Evolutionary conservation across 2,888 invertebrate species (phyloP).

Genomic region (Matsumyia berberina): DNA sequence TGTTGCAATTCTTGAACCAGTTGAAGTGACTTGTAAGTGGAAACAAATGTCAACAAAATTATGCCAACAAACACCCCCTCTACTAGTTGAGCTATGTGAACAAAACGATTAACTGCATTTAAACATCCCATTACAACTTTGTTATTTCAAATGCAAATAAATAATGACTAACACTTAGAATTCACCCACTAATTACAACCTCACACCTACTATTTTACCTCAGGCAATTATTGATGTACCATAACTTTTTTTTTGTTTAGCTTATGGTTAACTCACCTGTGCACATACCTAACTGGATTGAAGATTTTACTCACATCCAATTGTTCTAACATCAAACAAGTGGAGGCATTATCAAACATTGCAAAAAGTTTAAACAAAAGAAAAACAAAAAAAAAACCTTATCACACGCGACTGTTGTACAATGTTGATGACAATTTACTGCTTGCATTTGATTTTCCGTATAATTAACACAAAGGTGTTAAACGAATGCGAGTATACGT

Average conservation of each 20-base stretch:
- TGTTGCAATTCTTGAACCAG: no score
- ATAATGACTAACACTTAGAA: no score
- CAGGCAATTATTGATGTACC: background rate
- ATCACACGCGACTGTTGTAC: constrained; percentile 63
- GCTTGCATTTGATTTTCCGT: constrained; percentile 57
- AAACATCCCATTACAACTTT: no score
- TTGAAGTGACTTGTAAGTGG: no score
- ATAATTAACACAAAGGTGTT: constrained; percentile 66
- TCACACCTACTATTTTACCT: constrained; percentile 15
- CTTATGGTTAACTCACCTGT: constrained; percentile 34
- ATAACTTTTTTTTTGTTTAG: background rate
- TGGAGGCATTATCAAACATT: constrained; percentile 39
- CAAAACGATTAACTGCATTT: no score
- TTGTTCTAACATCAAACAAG: constrained; percentile 43
- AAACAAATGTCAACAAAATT: no score
- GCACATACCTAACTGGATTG: constrained; percentile 14
- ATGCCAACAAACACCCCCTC: no score
- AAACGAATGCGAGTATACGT: constrained; percentile 61
- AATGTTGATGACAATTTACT: constrained; percentile 55
- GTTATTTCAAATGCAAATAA: background rate
- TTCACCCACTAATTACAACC: no score
- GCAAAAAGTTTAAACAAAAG: no score
- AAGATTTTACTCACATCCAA: constrained; percentile 20
- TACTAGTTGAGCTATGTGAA: no score
- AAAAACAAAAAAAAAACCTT: constrained; percentile 29